Percentiles rank a stretch among this genome's conserved stretches.
Conservation (phyloP, 1,140 invertebrate genomes). For the Chelonus insularis region DNA sequence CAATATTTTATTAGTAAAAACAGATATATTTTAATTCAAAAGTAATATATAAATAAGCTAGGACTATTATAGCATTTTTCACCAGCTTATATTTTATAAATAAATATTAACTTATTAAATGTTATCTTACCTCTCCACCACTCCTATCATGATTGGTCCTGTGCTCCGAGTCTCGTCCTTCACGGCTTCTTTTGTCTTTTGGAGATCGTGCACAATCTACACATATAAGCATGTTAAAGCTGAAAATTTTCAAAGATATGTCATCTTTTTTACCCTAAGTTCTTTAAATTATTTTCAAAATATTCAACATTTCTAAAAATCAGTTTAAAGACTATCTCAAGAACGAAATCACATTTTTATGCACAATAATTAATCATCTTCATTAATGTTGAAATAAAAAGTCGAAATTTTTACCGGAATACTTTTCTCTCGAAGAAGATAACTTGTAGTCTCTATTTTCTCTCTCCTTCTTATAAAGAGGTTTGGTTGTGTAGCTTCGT, state of each 20-base stretch:
- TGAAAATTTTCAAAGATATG: slow-evolving; percentile 45
- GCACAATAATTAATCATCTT: too few relatives aligned
- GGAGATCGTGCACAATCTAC: slow-evolving; percentile 77
- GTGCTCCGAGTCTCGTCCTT: slow-evolving; percentile 77
- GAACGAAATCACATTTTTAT: too few relatives aligned
- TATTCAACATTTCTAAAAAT: too few relatives aligned
- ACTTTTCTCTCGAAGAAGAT: slow-evolving; percentile 79
- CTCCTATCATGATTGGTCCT: slow-evolving; percentile 84
- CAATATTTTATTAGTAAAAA: too few relatives aligned
- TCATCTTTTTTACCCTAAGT: slow-evolving; percentile 41
- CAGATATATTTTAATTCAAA: too few relatives aligned
- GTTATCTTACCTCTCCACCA: slow-evolving; percentile 68
- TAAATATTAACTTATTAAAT: neutral
- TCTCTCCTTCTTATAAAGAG: slow-evolving; percentile 87
- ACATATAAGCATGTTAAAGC: slow-evolving; percentile 53
- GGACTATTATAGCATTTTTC: slow-evolving; percentile 26
- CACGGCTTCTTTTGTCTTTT: slow-evolving; percentile 79
- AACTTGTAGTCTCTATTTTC: slow-evolving; percentile 86
- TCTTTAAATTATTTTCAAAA: slow-evolving; percentile 24
- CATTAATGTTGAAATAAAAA: too few relatives aligned
- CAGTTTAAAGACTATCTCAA: too few relatives aligned
- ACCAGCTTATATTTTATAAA: slow-evolving; percentile 14
- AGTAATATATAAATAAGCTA: slow-evolving; percentile 19
- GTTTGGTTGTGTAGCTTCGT: slow-evolving; percentile 72
- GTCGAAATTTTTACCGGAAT: too few relatives aligned